Base-by-base conservation (phyloP, 2,113 vertebrate species). In the Chauna torquata region DNA sequence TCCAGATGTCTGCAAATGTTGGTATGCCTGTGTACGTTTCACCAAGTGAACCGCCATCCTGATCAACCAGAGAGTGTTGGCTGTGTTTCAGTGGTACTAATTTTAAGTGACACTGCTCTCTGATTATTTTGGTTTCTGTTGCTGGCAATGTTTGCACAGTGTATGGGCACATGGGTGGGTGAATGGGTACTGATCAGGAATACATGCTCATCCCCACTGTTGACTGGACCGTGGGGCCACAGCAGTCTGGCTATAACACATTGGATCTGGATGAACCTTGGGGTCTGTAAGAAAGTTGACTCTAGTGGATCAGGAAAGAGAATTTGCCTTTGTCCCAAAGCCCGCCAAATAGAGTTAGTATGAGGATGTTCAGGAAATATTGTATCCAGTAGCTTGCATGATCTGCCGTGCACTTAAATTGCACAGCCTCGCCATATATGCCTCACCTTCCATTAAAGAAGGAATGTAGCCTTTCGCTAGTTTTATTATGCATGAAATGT, bases 171-270 rank as follows among this genome's bases (percentile, higher is more conserved):
- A 14, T 25, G n/a, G 11, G 13, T 12, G 16, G 5, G 10, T 57
- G 24, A 11, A 45, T 34, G 34, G 44, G 18, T 20, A 23, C 17
- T 25, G 45, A 14, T 9, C 55, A 75, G 62, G 27, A 75, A 15
- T 6, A 25, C 2, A 4, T 1, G 0, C 8, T 61, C 20, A 32
- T 34, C 23, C 20, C 5, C 42, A 42, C 22, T 47, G 8, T 5
- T 66, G 32, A 11, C 40, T 76, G 57, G 45, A 57, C 18, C 34
- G 47, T 50, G 45, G 27, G 61, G 10, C 3, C 5, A 5, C 23
- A 32, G 55, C 11, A 75, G 16, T 9, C 30, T 69, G 23, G 5
- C 15, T 83, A 0, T 64, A 19, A 9, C 24, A 44, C 58, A 32
- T 5, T 22, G 7, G 14, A 2, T 72, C 17, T 36, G 34, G 58